phyloP scores from a whole-genome alignment of 2,113 vertebrate species.

The Crotalus viridis region DNA sequence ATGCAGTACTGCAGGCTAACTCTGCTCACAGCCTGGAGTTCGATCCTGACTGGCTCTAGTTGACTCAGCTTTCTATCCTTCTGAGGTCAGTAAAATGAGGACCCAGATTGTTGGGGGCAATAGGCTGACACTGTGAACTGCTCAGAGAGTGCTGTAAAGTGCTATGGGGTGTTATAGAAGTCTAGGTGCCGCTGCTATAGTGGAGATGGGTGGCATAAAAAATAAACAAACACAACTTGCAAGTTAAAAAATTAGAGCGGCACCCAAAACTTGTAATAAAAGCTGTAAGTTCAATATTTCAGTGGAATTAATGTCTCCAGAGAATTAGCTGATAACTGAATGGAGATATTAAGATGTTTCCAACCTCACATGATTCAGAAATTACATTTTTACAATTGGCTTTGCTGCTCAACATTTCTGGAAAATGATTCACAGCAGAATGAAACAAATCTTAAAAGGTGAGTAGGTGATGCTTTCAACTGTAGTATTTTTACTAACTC shows the following conservation, averaged over 20 bases:
- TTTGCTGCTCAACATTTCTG: not conserved
- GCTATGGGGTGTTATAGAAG: not conserved
- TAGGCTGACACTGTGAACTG: not conserved
- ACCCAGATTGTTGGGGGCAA: not conserved
- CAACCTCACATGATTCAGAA: not conserved
- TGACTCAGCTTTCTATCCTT: not conserved
- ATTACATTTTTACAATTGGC: not conserved
- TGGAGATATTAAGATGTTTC: not conserved
- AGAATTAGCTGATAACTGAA: not conserved
- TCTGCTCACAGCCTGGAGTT: not conserved
- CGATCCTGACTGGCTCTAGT: not conserved
- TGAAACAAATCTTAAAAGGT: not conserved
- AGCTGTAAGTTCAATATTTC: not conserved
- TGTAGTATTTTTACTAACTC: not conserved
- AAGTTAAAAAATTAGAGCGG: not conserved
- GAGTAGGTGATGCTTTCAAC: not conserved
- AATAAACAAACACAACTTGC: not conserved
- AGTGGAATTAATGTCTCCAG: not conserved
- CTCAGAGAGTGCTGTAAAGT: not conserved
- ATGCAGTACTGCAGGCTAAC: not conserved
- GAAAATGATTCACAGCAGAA: not conserved
- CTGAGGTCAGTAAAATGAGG: not conserved
- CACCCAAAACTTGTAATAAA: not conserved
- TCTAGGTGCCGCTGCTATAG: not conserved
- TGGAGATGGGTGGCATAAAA: not conserved